These are phyloP conservation scores for Stylophora pistillata DNA, from an alignment of 64 coral and sea anemone genomes.

Conservation along the genomic window DNA sequence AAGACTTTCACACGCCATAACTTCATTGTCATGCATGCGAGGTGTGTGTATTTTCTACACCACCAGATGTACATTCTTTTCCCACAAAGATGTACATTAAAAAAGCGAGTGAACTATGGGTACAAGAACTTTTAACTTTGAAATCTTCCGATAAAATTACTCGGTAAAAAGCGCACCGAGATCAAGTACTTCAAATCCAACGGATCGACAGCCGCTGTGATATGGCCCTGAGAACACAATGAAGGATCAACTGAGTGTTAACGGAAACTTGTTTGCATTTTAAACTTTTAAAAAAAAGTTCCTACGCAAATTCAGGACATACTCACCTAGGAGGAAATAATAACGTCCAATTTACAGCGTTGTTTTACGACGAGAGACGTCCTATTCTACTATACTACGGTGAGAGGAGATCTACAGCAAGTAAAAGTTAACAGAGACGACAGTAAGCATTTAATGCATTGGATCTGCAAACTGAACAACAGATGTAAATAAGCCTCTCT, in stretches of 20 bases:
- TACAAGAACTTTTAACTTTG: neutral
- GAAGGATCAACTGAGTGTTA: constrained; percentile 1
- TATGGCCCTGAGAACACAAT: neutral
- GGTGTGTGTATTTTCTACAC: neutral
- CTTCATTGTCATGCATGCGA: constrained; percentile 12
- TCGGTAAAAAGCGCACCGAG: neutral
- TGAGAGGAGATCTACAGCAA: constrained; percentile 3
- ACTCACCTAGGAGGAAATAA: constrained; percentile 15
- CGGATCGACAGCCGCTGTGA: constrained; percentile 8
- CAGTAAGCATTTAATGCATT: constrained; percentile 5
- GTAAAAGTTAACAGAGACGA: constrained; percentile 19
- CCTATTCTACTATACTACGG: constrained; percentile 1
- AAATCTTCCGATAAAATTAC: neutral
- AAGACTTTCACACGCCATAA: neutral
- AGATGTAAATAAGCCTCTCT: neutral
- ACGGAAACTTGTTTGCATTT: constrained; percentile 11
- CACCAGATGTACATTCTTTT: neutral
- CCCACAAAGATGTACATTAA: neutral
- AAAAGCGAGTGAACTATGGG: neutral
- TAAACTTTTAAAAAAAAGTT: constrained; percentile 1
- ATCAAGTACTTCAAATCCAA: neutral
- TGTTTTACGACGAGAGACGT: neutral
- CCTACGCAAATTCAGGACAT: neutral
- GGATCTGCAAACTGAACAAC: neutral
- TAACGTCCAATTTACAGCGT: constrained; percentile 20